Conservation (phyloP, 2,888 invertebrate species). For the Tiphia femorata region DNA sequence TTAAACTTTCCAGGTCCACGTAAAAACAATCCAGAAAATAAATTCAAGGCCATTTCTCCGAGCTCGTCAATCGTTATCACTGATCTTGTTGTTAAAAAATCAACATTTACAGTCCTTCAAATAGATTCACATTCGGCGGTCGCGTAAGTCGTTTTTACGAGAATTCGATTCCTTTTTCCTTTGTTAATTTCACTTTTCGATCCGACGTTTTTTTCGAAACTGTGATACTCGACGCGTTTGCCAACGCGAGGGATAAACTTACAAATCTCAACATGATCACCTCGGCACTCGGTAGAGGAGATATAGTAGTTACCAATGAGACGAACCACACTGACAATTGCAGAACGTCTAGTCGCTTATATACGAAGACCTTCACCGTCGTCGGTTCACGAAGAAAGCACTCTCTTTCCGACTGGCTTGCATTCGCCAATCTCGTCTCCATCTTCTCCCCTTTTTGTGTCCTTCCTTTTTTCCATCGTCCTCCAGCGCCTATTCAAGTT, state of each 20-base stretch:
- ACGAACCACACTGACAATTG: conserved; percentile 60
- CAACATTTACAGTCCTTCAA: too few species aligned
- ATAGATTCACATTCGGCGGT: too few species aligned
- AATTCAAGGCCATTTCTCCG: too few species aligned
- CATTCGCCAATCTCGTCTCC: conserved; percentile 53
- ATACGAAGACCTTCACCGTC: conserved; percentile 66
- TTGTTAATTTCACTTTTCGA: too few species aligned
- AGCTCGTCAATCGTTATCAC: too few species aligned
- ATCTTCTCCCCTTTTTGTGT: conserved; percentile 39
- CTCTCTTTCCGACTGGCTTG: conserved; percentile 59
- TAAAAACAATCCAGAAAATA: too few species aligned
- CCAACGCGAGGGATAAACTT: conserved; percentile 40
- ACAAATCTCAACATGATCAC: conserved; percentile 46
- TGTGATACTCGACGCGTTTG: too few species aligned
- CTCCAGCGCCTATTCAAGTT: conserved; percentile 22
- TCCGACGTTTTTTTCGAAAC: too few species aligned
- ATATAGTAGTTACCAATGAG: conserved; percentile 32
- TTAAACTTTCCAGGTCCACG: too few species aligned
- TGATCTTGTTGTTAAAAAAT: too few species aligned
- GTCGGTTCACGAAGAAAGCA: conserved; percentile 58
- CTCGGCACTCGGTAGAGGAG: conserved; percentile 13
- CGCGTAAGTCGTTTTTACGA: too few species aligned
- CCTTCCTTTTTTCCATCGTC: conserved; percentile 22
- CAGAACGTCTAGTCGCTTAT: conserved; percentile 58
- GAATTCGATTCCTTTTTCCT: too few species aligned